Evolutionary conservation across 1,140 invertebrate species (phyloP).

Genomic region (Brachionus manjavacas): DNA sequence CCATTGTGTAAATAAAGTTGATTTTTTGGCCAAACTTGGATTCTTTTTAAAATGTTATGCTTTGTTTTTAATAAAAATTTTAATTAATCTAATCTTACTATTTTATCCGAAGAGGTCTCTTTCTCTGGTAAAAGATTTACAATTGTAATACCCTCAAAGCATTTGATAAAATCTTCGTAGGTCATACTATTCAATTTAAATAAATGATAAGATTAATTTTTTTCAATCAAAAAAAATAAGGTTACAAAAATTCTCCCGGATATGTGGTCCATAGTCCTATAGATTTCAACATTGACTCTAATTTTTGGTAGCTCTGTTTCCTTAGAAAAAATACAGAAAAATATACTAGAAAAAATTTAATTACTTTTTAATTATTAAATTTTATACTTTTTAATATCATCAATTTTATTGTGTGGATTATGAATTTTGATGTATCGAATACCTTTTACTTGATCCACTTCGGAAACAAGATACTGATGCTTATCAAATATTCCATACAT

Average conservation of each 20-base stretch:
- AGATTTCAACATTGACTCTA: slow-evolving; percentile 5
- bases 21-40: neutral
- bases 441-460: neutral
- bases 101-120: neutral
- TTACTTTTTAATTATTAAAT: no score
- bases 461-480: slow-evolving; percentile 27
- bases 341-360: neutral
- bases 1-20: slow-evolving; percentile 19
- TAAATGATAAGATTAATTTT: neutral
- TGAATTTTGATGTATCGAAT: neutral
- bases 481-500: neutral
- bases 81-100: neutral
- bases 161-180: slow-evolving; percentile 15
- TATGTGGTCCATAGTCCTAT: slow-evolving; percentile 14
- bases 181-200: neutral
- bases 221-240: neutral
- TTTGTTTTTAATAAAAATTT: neutral
- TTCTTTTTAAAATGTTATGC: neutral
- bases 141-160: slow-evolving; percentile 23
- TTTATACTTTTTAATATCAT: slow-evolving; percentile 18
- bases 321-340: neutral
- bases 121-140: slow-evolving; percentile 26
- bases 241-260: slow-evolving; percentile 38
- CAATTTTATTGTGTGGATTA: slow-evolving; percentile 31
- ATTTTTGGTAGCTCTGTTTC: neutral